Evolutionary conservation across 2,797 vertebrate species (phyloP).

Genomic region (Trematomus bernacchii): DNA sequence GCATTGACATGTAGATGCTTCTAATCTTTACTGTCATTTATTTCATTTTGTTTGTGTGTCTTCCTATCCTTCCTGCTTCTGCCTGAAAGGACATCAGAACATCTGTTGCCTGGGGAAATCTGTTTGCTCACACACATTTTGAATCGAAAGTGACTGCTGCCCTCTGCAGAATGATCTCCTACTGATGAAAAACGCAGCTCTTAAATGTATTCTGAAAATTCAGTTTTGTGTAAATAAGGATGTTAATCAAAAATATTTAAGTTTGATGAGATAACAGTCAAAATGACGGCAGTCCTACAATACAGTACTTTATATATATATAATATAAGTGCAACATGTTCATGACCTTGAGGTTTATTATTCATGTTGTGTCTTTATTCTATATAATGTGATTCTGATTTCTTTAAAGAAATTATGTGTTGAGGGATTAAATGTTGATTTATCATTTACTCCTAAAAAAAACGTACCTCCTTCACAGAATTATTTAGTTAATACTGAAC

Average conservation of each 20-base stretch:
- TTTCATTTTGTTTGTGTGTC: neutral
- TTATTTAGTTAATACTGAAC: neutral
- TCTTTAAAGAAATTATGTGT: neutral
- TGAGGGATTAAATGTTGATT: too few species aligned
- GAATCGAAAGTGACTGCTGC: neutral
- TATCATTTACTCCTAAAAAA: neutral
- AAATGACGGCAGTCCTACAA: neutral
- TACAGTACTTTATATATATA: neutral
- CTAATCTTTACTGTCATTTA: neutral
- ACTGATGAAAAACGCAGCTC: neutral
- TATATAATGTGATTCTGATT: neutral
- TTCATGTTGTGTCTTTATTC: neutral
- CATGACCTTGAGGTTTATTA: neutral
- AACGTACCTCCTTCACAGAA: neutral
- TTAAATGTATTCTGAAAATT: neutral
- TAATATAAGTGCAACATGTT: neutral
- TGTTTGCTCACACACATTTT: neutral
- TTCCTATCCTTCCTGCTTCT: neutral
- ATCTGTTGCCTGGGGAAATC: neutral
- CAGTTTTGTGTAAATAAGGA: neutral
- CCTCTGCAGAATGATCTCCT: neutral
- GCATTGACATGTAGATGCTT: neutral
- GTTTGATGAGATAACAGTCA: neutral
- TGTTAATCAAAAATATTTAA: neutral
- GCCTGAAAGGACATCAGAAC: neutral